Evolutionary conservation across 2,113 vertebrate genomes (phyloP), one percentile per base, ranked within the genome.

Genomic region (Siphamia tubifer): DNA sequence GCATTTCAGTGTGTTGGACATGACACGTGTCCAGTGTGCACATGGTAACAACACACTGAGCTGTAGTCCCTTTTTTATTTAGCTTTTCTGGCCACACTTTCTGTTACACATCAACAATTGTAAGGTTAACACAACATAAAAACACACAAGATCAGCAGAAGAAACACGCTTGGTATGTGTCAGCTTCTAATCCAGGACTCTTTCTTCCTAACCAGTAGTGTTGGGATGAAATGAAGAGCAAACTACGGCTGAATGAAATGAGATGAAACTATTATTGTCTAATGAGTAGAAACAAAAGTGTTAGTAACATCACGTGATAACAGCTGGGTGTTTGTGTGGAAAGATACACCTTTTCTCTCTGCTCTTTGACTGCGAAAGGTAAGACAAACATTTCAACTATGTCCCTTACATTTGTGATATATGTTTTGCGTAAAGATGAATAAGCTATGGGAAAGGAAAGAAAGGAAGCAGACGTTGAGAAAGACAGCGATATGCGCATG

Each of bases 331-430:
- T 40, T 13, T 40, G 16, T 21, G 6, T 25, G 6, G 10, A 68
- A n/a, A n/a, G 49, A 70, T 0, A 54, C 19, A n/a, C 9, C 53
- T 52, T 85, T 86, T 79, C 76, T 88, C 88, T 83, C 82, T 84
- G 80, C 72, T 82, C 66, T 70, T 63, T 75, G 74, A 82, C 84
- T 66, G 72, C 43, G 53, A 73, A 47, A 44, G 16, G 3, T 21
- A 11, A 11, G 21, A 42, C 2, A 8, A n/a, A n/a, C n/a, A n/a
- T n/a, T n/a, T n/a, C n/a, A n/a, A n/a, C n/a, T n/a, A n/a, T n/a
- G n/a, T n/a, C n/a, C n/a, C n/a, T n/a, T n/a, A n/a, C n/a, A n/a
- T n/a, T n/a, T n/a, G n/a, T n/a, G n/a, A 34, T 34, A 3, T 8
- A 11, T 34, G 31, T 11, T 3, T 34, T 11, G 5, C 3, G 31